These are phyloP conservation scores for Oenanthe oenanthe DNA, from an alignment of 2,113 vertebrate genomes.

Conservation along the genomic window DNA sequence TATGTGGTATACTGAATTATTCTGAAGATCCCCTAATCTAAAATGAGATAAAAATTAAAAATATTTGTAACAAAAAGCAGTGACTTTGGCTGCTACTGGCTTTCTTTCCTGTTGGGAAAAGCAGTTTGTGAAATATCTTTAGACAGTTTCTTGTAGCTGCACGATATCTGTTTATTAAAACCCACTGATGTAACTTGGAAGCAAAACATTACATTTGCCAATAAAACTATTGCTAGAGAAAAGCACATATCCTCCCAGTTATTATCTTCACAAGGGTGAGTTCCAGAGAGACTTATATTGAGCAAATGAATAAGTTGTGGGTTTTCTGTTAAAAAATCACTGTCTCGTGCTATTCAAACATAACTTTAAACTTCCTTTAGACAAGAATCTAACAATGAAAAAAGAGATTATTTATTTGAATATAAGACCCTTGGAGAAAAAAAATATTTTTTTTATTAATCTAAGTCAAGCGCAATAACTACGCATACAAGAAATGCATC, in stretches of 20 bases:
- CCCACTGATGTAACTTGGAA: conserved; percentile 52
- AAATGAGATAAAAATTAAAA: conserved; percentile 9
- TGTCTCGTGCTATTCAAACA: conserved; percentile 12
- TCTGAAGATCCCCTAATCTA: neutral
- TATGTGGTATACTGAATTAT: neutral
- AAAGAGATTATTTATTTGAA: neutral
- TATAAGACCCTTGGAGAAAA: neutral
- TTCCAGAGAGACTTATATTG: conserved; percentile 38
- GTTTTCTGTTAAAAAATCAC: neutral
- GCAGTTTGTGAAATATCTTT: conserved; percentile 42
- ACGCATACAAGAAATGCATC: neutral
- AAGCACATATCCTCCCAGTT: conserved; percentile 63
- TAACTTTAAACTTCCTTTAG: conserved; percentile 19
- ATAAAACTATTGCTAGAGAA: conserved; percentile 68
- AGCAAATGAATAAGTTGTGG: conserved; percentile 31
- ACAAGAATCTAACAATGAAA: neutral
- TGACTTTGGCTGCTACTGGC: neutral
- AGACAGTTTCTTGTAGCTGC: conserved; percentile 29
- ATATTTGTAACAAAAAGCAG: neutral
- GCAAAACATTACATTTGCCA: conserved; percentile 64
- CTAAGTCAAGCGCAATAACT: neutral
- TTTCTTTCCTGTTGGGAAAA: conserved; percentile 44
- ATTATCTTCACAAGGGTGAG: conserved; percentile 41
- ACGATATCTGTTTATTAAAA: conserved; percentile 58
- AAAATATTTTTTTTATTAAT: neutral